Percentiles rank a stretch among this genome's conserved stretches.
Conservation (phyloP, 2,888 invertebrate genomes). For the Sarcophaga caerulescens region DNA sequence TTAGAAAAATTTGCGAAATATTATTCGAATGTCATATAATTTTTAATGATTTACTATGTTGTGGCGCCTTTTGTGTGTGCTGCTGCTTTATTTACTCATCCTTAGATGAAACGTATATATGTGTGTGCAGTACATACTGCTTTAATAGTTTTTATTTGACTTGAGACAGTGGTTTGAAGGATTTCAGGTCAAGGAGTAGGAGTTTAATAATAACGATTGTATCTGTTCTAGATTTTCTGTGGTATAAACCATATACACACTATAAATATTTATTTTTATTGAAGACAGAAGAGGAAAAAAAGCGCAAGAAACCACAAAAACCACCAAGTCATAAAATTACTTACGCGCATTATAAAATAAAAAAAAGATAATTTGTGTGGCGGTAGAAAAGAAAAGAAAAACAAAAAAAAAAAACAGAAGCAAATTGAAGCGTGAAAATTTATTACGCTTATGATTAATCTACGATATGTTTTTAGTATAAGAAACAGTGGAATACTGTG, state of each 20-base stretch:
- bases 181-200: not conserved
- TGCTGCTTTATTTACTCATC: not conserved
- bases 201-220: constrained; percentile 21
- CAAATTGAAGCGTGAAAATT: constrained; percentile 79
- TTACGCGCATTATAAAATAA: constrained; percentile 80
- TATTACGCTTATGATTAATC: constrained; percentile 77
- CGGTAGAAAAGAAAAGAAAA: not conserved
- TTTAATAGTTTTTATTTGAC: constrained; percentile 53
- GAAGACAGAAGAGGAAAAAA: not conserved
- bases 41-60: constrained; percentile 64
- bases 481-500: not conserved
- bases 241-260: not conserved
- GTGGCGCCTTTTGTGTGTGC: constrained; percentile 56
- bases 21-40: constrained; percentile 34
- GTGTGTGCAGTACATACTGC: no score
- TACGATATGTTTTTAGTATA: constrained; percentile 49
- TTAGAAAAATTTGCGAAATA: not conserved
- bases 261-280: not conserved
- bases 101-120: not conserved
- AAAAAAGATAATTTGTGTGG: constrained; percentile 76
- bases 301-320: constrained; percentile 68
- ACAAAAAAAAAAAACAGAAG: constrained; percentile 29
- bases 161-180: not conserved
- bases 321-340: constrained; percentile 80
- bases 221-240: not conserved